Evolutionary conservation across 2,888 invertebrate genomes (phyloP), one percentile per base, ranked within the genome.

Genomic region (Volucella bombylans): DNA sequence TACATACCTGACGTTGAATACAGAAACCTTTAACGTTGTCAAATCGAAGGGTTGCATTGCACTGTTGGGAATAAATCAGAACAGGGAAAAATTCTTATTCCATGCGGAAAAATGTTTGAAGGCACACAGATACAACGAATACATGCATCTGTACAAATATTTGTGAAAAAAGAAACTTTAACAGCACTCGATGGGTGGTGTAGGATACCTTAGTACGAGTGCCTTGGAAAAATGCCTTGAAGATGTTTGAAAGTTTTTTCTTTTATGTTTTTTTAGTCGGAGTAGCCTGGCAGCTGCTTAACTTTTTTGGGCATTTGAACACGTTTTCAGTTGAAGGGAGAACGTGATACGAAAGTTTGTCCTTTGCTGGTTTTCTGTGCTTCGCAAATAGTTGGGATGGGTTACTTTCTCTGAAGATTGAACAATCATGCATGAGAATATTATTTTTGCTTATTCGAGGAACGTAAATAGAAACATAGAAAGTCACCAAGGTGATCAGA

Each of bases 231-330:
- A 65, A 83, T 74, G 47, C 65, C 69, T 74, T 79, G 52, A 65
- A 74, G 73, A 74, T 78, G 67, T 68, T 82, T 50, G 14, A 62
- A 68, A 73, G 67, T 31, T 6, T 15, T 12, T 31, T 38, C 23
- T 64, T 45, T 18, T 57, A 4, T 4, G 14, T 55, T 12, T 38
- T 49, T 47, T 62, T 45, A 14, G 23, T 41, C 39, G 55, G 57
- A 47, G 57, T 59, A 52, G 31, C 14, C 50, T 72, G 41, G 67
- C 68, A 82, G 69, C 65, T 59, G 61, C 52, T 80, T 76, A 76
- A 67, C 62, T 83, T 83, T 31, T 64, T 74, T 74, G 61, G 69
- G 74, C 71, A 55, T 74, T 79, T 67, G 69, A 61, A 79, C 79
- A 83, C 79, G 79, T 83, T 62, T 83, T 71, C 74, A 38, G 67